Evolutionary conservation across 2,888 invertebrate species (phyloP).

Genomic region (Microctonus brassicae): DNA sequence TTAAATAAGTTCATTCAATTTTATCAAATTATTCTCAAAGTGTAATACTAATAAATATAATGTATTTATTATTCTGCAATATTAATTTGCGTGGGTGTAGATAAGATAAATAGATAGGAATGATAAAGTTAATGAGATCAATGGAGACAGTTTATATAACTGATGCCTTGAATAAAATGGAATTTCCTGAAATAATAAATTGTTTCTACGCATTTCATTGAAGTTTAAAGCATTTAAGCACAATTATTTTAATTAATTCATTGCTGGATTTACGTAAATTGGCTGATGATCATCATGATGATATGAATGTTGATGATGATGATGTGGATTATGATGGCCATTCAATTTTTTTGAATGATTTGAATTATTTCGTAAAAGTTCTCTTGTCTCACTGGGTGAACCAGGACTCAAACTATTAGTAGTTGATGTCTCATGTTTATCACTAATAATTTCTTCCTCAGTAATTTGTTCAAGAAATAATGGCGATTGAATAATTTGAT

Average conservation of each 20-base stretch:
- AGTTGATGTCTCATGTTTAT: constrained; percentile 73
- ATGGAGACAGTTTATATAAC: background rate
- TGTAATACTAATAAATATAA: too few species aligned
- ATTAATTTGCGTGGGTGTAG: background rate
- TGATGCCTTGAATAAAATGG: background rate
- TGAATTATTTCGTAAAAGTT: constrained; percentile 74
- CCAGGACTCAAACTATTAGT: constrained; percentile 76
- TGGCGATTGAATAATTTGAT: constrained; percentile 73
- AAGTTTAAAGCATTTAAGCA: background rate
- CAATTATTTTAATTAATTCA: constrained; percentile 48
- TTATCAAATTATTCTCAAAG: background rate
- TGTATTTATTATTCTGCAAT: background rate
- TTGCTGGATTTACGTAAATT: constrained; percentile 58
- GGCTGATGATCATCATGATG: constrained; percentile 46
- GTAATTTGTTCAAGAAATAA: constrained; percentile 79
- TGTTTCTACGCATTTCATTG: background rate
- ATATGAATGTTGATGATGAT: constrained; percentile 46
- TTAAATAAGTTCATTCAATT: too few species aligned
- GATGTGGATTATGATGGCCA: constrained; percentile 54
- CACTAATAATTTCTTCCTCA: constrained; percentile 77
- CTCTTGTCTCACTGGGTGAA: constrained; percentile 79
- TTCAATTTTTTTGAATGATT: constrained; percentile 70
- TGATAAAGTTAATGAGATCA: background rate
- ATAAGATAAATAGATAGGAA: background rate
- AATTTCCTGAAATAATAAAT: background rate